Evolutionary conservation across 2,888 invertebrate genomes (phyloP).

Genomic region (Eupithecia exiguata): DNA sequence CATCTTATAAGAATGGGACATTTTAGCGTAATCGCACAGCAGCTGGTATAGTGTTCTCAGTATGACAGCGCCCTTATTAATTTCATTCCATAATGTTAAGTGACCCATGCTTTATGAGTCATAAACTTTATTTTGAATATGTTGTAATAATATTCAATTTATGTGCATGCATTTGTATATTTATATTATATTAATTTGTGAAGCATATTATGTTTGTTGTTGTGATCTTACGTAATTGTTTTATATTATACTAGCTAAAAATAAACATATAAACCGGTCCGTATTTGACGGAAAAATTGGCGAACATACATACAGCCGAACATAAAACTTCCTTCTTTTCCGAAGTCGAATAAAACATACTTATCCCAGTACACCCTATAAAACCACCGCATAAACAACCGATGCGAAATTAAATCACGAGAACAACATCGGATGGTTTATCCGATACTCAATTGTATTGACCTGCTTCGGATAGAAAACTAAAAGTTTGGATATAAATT

Average conservation of each 20-base stretch:
- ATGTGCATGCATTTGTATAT: slow-evolving; percentile 57
- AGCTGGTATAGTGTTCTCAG: not conserved
- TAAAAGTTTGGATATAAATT: slow-evolving; percentile 69
- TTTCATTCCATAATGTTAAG: slow-evolving; percentile 67
- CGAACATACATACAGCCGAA: not conserved
- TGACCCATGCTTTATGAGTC: slow-evolving; percentile 66
- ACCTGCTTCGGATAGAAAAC: slow-evolving; percentile 61
- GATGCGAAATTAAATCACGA: slow-evolving; percentile 42
- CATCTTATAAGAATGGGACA: no score
- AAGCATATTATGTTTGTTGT: not conserved
- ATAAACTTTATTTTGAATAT: slow-evolving; percentile 70
- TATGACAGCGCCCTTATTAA: slow-evolving; percentile 28
- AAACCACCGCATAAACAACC: not conserved
- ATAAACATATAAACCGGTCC: no score
- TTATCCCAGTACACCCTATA: not conserved
- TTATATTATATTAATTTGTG: slow-evolving; percentile 25
- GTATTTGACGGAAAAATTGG: no score
- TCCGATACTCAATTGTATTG: slow-evolving; percentile 59
- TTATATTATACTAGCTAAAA: no score
- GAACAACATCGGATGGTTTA: slow-evolving; percentile 28
- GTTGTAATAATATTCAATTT: slow-evolving; percentile 56
- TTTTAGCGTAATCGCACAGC: no score
- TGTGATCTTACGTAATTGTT: not conserved
- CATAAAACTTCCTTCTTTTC: not conserved
- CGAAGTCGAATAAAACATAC: not conserved